Evolutionary conservation across 1,140 invertebrate genomes (phyloP).

Genomic region (Potamilus streckersoni): DNA sequence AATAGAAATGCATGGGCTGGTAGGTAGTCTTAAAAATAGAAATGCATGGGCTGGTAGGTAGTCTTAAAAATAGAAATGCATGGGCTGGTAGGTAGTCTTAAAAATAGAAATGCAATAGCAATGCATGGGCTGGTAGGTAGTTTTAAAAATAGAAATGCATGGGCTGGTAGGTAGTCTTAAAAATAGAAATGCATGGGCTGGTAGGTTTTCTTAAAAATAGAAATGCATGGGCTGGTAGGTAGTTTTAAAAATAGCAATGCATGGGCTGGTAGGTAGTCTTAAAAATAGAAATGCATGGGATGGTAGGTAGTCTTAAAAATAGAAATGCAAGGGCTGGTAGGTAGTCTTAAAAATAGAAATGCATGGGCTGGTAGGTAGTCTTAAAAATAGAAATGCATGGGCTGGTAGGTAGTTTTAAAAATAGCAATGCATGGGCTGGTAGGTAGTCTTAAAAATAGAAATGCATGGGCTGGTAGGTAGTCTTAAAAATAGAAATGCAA

Average conservation of each 20-base stretch:
- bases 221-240: constrained; percentile 74
- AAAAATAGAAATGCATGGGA: too few relatives aligned
- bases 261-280: constrained; percentile 71
- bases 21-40: constrained; percentile 38
- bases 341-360: too few relatives aligned
- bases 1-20: too few relatives aligned
- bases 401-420: constrained; percentile 69
- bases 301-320: constrained; percentile 65
- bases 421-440: too few relatives aligned
- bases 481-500: too few relatives aligned
- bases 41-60: constrained; percentile 73
- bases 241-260: too few relatives aligned
- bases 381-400: too few relatives aligned
- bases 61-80: too few relatives aligned
- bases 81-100: constrained; percentile 70
- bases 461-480: constrained; percentile 73
- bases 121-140: constrained; percentile 73
- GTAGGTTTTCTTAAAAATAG: constrained; percentile 58
- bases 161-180: constrained; percentile 70
- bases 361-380: constrained; percentile 72
- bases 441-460: constrained; percentile 27
- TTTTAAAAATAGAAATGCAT: too few relatives aligned
- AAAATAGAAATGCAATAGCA: too few relatives aligned
- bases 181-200: too few relatives aligned
- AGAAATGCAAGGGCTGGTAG: constrained; percentile 75